Evolutionary conservation across 2,113 vertebrate genomes (phyloP), one percentile per base, ranked within the genome.

Genomic region (Girardinichthys multiradiatus): DNA sequence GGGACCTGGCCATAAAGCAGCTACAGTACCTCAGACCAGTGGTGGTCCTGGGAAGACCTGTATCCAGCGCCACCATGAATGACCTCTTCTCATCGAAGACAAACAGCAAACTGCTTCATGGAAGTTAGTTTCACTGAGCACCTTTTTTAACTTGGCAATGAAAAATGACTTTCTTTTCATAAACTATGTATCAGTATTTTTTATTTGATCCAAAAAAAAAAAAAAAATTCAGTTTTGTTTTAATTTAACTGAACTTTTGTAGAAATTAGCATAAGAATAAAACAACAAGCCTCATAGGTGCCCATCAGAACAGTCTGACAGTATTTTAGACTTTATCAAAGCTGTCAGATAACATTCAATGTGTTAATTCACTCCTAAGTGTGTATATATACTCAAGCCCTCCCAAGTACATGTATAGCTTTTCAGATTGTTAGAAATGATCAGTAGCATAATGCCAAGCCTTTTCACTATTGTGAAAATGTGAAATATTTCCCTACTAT

Each of bases 1-100:
- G 97, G 81, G 97, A 99, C 89, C 95, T 98, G 91, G 98, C 98
- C 91, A 97, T 99, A 90, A 98, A 99, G 90, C 98, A 99, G 88
- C 96, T 99, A 81, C 98, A 98, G 95, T 97, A 98, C 92, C 96
- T 98, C 91, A 95, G 96, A 85, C 98, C 98, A 9, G 98, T 99
- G 65, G 98, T 99, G 76, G 96, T 99, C 81, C 94, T 99, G 69
- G 97, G 97, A 89, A 95, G 97, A 91, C 96, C 97, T 14, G 96
- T 96, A 84, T 96, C 95, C 92, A 95, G 94, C 78, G 90, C 94
- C 57, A 91, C 95, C 57, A 90, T 96, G 86, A 93, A 96, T 85
- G 94, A 96, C 72, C 94, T 96, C 85, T 97, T 97, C 91, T 95
- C 96, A 79, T 90, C 95, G 82, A 96, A 97, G 33, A 72, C 84